phyloP scores from a whole-genome alignment of 2,797 vertebrate species.

The Sphenodon punctatus region DNA sequence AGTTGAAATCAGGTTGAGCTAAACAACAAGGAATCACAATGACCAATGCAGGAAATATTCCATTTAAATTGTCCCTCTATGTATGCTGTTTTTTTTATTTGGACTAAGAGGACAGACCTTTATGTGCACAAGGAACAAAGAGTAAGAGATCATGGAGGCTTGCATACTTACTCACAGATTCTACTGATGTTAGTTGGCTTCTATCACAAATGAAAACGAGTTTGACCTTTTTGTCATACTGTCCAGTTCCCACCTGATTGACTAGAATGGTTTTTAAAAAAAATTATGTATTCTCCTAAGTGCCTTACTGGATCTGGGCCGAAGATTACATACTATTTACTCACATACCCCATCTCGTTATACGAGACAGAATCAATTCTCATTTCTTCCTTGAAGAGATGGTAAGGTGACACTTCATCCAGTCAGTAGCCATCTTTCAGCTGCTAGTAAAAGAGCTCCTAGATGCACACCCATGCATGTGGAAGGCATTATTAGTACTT shows the following conservation, averaged over 20 bases:
- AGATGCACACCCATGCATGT: no score
- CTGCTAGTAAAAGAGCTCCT: no score
- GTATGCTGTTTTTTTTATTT: not conserved
- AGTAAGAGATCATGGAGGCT: not conserved
- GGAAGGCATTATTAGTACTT: no score
- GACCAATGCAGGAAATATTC: not conserved
- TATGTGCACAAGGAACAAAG: not conserved
- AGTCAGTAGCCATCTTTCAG: not conserved
- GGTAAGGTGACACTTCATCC: not conserved
- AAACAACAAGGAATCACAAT: not conserved
- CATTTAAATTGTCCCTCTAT: not conserved
- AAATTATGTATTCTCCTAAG: not conserved
- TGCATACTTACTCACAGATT: not conserved
- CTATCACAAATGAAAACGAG: not conserved
- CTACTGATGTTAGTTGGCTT: not conserved
- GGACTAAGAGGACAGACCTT: not conserved
- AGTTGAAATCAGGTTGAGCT: not conserved
- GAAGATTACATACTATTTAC: not conserved
- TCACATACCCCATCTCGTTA: not conserved
- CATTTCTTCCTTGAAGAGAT: not conserved
- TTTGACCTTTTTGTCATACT: not conserved
- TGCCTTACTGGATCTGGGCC: not conserved
- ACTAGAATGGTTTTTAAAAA: no score
- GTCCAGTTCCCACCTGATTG: no score
- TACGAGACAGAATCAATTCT: not conserved